Conservation (phyloP, 2,113 vertebrate species). For the rabbit (Oryctolagus cuniculus) region mOryCun1.1 NC_091448.1:45191001-45191500, state of each 20-base stretch:
- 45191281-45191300: not conserved
- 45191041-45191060: no score
- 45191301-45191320: not conserved
- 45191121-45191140: no score
- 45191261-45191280: slow-evolving; percentile 5
- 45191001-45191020: no score
- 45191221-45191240: not conserved
- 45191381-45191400: slow-evolving; percentile 27
- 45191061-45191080: no score
- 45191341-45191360: slow-evolving; percentile 18
- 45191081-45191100: no score
- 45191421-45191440: slow-evolving; percentile 45
- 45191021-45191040: no score
- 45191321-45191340: not conserved
- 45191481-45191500: no score
- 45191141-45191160: no score
- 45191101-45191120: no score
- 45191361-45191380: slow-evolving; percentile 35
- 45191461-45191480: slow-evolving; percentile 46
- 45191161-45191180: no score
- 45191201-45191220: not conserved
- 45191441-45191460: slow-evolving; percentile 47
- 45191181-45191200: no score
- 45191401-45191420: not conserved
- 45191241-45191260: not conserved